These are phyloP conservation scores for Tuta absoluta DNA, from an alignment of 2,888 invertebrate genomes.

Conservation along the genomic window DNA sequence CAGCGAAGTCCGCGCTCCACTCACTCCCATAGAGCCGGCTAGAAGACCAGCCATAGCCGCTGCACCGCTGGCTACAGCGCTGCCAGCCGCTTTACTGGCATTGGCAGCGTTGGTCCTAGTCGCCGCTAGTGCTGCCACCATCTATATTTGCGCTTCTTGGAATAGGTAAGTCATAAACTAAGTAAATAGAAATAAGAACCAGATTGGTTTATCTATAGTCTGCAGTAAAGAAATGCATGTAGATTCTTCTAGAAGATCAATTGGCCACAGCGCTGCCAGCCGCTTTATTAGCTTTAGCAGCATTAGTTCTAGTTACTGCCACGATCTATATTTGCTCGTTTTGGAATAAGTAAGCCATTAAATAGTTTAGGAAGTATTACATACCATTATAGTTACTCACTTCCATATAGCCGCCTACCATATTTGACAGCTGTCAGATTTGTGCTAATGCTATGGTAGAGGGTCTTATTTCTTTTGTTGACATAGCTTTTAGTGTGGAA, in stretches of 20 bases:
- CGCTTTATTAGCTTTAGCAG: constrained; percentile 92
- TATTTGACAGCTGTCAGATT: too few species aligned
- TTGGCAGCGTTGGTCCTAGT: constrained; percentile 94
- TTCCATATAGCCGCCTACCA: too few species aligned
- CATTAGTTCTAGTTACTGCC: constrained; percentile 93
- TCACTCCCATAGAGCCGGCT: constrained; percentile 44
- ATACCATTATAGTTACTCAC: too few species aligned
- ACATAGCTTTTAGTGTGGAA: too few species aligned
- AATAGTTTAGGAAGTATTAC: too few species aligned
- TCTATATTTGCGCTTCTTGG: constrained; percentile 97
- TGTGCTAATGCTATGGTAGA: too few species aligned
- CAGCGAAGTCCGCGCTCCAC: constrained; percentile 81
- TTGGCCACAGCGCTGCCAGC: constrained; percentile 90
- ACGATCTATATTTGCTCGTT: constrained; percentile 96
- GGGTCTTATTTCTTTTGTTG: too few species aligned
- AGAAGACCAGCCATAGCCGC: constrained; percentile 56
- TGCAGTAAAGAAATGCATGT: too few species aligned
- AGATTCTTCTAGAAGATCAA: too few species aligned
- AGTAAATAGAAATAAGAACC: constrained; percentile 35
- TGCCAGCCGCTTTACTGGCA: constrained; percentile 94
- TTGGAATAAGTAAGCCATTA: constrained; percentile 89
- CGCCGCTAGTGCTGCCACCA: constrained; percentile 92
- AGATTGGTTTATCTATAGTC: too few species aligned
- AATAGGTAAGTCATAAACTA: constrained; percentile 84
- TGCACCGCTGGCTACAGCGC: constrained; percentile 83